phyloP scores from a whole-genome alignment of 1,140 invertebrate genomes.

The Steinernema khuongi region DNA sequence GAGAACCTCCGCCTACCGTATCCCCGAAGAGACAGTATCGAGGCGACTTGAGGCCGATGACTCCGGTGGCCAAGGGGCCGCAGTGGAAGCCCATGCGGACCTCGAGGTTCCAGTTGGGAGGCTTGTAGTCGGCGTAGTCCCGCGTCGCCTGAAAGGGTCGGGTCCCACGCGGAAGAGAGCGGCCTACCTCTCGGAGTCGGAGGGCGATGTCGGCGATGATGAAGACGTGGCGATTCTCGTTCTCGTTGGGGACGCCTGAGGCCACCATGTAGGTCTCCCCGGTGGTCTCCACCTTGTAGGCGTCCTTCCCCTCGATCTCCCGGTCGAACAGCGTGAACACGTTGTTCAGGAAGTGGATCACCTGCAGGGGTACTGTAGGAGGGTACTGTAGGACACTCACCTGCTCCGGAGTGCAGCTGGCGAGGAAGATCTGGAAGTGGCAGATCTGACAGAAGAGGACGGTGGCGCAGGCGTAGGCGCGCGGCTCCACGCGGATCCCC shows the following conservation, averaged over 20 bases:
- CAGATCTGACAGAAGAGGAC: constrained; percentile 57
- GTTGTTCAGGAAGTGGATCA: constrained; percentile 73
- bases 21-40: constrained; percentile 72
- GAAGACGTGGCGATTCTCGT: constrained; percentile 66
- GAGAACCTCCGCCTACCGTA: constrained; percentile 77
- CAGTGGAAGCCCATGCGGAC: constrained; percentile 56
- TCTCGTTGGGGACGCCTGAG: constrained; percentile 74
- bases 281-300: constrained; percentile 67
- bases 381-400: constrained; percentile 49
- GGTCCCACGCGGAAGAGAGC: neutral
- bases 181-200: constrained; percentile 54
- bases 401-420: constrained; percentile 60
- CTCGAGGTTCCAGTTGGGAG: constrained; percentile 50
- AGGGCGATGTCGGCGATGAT: constrained; percentile 64
- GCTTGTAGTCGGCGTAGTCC: constrained; percentile 6
- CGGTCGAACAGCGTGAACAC: constrained; percentile 74
- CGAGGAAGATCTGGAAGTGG: constrained; percentile 47
- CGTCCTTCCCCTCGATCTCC: constrained; percentile 73
- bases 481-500: constrained; percentile 64
- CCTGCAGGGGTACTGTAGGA: constrained; percentile 61
- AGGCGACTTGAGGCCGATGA: constrained; percentile 63
- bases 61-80: constrained; percentile 63
- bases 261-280: constrained; percentile 76
- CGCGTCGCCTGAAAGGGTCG: constrained; percentile 24
- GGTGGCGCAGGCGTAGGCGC: constrained; percentile 51